Percentiles rank a stretch among this genome's conserved stretches.
Conservation (phyloP, 2,797 vertebrate genomes). For the Mus spretus region DNA sequence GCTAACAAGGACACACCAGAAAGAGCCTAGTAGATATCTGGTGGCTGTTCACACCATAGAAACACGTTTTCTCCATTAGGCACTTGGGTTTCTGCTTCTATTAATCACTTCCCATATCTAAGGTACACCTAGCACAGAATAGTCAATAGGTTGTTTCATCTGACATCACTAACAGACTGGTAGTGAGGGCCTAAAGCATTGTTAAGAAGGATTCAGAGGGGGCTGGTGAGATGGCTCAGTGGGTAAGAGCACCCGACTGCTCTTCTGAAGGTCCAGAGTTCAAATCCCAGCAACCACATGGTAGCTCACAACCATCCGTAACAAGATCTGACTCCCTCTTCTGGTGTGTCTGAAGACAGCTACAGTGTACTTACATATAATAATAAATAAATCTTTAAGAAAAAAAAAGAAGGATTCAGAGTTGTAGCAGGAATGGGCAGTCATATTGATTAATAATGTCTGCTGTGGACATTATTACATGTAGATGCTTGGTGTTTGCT, state of each 20-base stretch:
- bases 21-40: not conserved
- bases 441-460: not conserved
- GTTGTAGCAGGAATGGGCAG: not conserved
- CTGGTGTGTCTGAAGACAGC: no score
- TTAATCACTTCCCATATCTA: not conserved
- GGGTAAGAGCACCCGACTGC: no score
- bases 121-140: not conserved
- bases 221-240: no score
- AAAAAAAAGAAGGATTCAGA: constrained; percentile 21
- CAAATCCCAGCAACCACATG: no score
- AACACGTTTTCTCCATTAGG: not conserved
- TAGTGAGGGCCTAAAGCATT: not conserved
- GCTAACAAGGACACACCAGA: not conserved
- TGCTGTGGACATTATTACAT: not conserved
- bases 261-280: no score
- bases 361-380: no score
- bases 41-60: not conserved
- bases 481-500: not conserved
- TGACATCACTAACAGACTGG: not conserved
- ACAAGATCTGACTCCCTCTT: no score
- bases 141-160: not conserved
- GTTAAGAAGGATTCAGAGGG: constrained; percentile 19
- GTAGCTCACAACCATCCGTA: no score
- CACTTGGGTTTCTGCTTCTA: not conserved
- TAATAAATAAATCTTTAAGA: no score